phyloP scores from a whole-genome alignment of 1,140 invertebrate genomes.

The Ectropis grisescens region DNA sequence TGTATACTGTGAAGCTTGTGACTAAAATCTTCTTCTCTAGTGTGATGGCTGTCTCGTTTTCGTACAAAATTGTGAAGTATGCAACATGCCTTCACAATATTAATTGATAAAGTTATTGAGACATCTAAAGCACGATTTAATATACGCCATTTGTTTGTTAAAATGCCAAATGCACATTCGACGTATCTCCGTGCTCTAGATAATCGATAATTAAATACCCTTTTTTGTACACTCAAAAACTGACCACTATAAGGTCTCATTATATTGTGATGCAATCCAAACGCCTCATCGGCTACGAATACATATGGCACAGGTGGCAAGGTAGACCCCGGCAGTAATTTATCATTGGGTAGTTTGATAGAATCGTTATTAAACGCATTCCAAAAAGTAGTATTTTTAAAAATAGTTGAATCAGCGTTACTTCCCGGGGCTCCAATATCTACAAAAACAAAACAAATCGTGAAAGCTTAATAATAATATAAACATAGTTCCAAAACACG shows the following conservation, averaged over 20 bases:
- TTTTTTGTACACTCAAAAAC: too few relatives aligned
- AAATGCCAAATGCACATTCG: constrained; percentile 22
- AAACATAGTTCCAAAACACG: too few relatives aligned
- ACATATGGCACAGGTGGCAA: constrained; percentile 1
- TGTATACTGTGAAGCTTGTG: too few relatives aligned
- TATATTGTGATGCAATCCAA: constrained; percentile 1
- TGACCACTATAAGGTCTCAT: not conserved
- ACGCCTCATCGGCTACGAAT: constrained; percentile 1
- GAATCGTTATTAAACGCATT: constrained; percentile 1
- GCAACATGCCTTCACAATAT: constrained; percentile 35
- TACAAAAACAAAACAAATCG: constrained; percentile 8
- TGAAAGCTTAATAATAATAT: too few relatives aligned
- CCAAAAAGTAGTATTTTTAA: constrained; percentile 6
- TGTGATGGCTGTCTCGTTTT: constrained; percentile 21
- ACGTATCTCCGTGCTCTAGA: constrained; percentile 5
- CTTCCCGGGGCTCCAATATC: constrained; percentile 12
- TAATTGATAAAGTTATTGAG: constrained; percentile 17
- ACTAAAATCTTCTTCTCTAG: too few relatives aligned
- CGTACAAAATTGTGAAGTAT: constrained; percentile 46
- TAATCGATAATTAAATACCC: constrained; percentile 2
- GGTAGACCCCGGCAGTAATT: not conserved
- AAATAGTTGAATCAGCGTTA: constrained; percentile 9
- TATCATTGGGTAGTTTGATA: constrained; percentile 1
- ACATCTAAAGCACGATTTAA: constrained; percentile 38
- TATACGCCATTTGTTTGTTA: constrained; percentile 41